Evolutionary conservation across 2,113 vertebrate species (phyloP).

Genomic region (Sebastes schlegelii): DNA sequence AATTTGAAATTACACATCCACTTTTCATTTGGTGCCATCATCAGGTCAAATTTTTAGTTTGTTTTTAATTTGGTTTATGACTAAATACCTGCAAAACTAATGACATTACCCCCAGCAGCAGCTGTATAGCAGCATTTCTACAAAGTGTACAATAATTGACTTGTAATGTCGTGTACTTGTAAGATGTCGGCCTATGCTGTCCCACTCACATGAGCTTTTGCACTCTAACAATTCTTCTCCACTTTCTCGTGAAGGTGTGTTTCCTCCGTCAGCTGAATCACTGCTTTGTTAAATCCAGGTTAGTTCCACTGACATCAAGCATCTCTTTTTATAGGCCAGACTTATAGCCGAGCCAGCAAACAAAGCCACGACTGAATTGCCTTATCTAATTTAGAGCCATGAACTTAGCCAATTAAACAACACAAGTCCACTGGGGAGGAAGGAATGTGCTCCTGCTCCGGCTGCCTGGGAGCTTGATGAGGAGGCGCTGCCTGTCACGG

Average conservation of each 20-base stretch:
- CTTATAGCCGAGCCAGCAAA: slow-evolving; percentile 35
- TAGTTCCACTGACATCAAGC: slow-evolving; percentile 37
- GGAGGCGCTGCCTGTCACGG: slow-evolving; percentile 40
- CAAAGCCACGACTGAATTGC: slow-evolving; percentile 40
- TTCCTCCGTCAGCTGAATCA: slow-evolving; percentile 41
- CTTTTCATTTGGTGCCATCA: not conserved
- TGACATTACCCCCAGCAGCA: not conserved
- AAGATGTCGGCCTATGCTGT: not conserved
- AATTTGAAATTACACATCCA: not conserved
- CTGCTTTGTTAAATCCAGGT: slow-evolving; percentile 47
- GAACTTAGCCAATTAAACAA: slow-evolving; percentile 58
- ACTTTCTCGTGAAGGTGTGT: slow-evolving; percentile 3
- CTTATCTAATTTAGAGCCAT: slow-evolving; percentile 57
- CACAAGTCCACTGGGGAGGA: slow-evolving; percentile 34
- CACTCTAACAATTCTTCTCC: not conserved
- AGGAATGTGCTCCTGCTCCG: slow-evolving; percentile 18
- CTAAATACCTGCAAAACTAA: not conserved
- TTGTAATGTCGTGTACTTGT: not conserved
- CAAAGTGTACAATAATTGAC: not conserved
- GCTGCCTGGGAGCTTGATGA: slow-evolving; percentile 38
- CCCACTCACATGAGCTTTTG: not conserved
- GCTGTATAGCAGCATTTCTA: not conserved
- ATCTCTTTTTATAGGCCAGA: slow-evolving; percentile 42
- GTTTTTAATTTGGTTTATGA: not conserved
- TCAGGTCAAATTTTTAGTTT: not conserved